Percentiles rank a stretch among this genome's conserved stretches.
Evolutionary conservation across 2,797 vertebrate genomes (phyloP).

Genomic region (Crenuchus spilurus): DNA sequence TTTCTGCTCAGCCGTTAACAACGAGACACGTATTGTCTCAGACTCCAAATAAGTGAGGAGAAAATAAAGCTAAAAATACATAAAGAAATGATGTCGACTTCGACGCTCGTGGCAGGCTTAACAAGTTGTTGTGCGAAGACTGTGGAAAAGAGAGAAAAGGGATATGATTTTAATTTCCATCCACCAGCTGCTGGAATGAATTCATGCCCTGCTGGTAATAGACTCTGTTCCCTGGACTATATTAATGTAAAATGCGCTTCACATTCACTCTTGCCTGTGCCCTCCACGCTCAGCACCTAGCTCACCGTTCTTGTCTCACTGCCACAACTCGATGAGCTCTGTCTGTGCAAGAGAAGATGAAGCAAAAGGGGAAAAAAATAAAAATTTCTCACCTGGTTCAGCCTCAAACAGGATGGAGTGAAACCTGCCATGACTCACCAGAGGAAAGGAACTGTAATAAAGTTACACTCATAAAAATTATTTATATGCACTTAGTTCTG

Average conservation of each 20-base stretch:
- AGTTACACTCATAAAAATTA: neutral
- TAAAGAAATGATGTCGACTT: neutral
- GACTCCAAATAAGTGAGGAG: constrained; percentile 4
- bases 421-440: neutral
- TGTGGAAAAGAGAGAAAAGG: constrained; percentile 8
- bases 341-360: neutral
- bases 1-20: neutral
- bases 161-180: constrained; percentile 42
- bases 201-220: constrained; percentile 41
- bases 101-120: constrained; percentile 1
- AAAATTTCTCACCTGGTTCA: neutral
- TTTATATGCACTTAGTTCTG: no score
- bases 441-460: neutral
- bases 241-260: constrained; percentile 37
- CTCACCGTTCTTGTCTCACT: neutral
- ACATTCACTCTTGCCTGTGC: constrained; percentile 23
- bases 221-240: constrained; percentile 41
- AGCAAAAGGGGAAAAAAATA: no score
- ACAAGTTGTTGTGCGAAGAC: constrained; percentile 8
- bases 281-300: constrained; percentile 5
- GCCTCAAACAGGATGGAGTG: no score
- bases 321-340: neutral
- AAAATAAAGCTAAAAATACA: constrained; percentile 8
- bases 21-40: neutral
- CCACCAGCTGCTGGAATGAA: constrained; percentile 30